Conservation (phyloP, 2,113 vertebrate species). For the Nothoprocta perdicaria region DNA sequence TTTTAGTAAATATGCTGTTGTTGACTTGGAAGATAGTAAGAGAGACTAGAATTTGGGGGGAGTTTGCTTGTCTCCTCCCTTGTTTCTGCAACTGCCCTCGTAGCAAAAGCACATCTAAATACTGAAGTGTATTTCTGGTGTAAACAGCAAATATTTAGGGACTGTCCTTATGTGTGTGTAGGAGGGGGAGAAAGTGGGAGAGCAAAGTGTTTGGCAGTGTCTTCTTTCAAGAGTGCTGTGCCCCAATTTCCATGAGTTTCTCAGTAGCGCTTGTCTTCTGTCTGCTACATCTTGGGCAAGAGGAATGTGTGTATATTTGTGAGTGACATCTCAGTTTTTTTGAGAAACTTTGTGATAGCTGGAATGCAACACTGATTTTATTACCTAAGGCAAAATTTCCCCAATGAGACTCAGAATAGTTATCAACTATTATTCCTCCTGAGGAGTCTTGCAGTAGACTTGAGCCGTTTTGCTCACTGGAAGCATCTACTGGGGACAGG, state of each 20-base stretch:
- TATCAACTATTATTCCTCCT: background rate
- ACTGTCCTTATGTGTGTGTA: background rate
- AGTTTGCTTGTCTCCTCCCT: background rate
- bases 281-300: background rate
- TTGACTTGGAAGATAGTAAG: background rate
- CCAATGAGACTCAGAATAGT: background rate
- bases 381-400: slow-evolving; percentile 31
- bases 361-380: background rate
- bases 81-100: background rate
- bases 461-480: background rate
- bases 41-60: background rate
- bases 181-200: slow-evolving; percentile 38
- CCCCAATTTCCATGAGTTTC: slow-evolving; percentile 39
- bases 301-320: background rate
- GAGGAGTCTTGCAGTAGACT: background rate
- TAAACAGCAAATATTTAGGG: slow-evolving; percentile 46
- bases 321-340: background rate
- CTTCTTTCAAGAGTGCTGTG: background rate
- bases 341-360: background rate
- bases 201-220: background rate
- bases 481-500: background rate
- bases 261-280: background rate
- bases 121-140: slow-evolving; percentile 54
- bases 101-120: background rate
- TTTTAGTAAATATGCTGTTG: background rate